Conservation (phyloP, 2,113 vertebrate species). For the Emydocephalus ijimae region DNA sequence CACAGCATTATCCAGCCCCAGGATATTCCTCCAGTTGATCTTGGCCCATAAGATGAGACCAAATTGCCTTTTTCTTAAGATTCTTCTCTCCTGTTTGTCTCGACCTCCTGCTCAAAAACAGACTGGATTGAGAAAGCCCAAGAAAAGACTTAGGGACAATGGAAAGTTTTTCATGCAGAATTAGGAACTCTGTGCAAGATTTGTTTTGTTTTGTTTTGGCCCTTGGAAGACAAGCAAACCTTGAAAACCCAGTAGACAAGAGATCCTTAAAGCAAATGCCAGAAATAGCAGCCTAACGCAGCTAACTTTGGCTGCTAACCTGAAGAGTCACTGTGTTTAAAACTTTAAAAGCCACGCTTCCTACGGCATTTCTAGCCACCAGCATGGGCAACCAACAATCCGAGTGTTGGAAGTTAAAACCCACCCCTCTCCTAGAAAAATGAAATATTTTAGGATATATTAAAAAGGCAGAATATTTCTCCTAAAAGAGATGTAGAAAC, state of each 20-base stretch:
- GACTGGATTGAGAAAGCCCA: constrained; percentile 35
- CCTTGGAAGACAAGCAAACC: constrained; percentile 42
- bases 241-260: constrained; percentile 54
- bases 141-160: constrained; percentile 32
- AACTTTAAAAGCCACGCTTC: background rate
- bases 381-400: background rate
- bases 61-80: background rate
- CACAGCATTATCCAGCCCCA: background rate
- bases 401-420: no score
- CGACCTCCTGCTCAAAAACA: constrained; percentile 6
- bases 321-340: background rate
- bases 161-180: constrained; percentile 48
- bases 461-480: no score
- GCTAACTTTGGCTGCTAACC: constrained; percentile 24
- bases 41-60: background rate
- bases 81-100: background rate
- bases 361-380: background rate
- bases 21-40: background rate
- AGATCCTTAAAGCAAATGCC: background rate
- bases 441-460: no score
- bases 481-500: no score
- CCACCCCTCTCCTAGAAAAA: no score
- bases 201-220: background rate
- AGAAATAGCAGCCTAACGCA: constrained; percentile 54
- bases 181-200: constrained; percentile 16